Conservation (phyloP, 1,140 invertebrate genomes). For the Formica exsecta region DNA sequence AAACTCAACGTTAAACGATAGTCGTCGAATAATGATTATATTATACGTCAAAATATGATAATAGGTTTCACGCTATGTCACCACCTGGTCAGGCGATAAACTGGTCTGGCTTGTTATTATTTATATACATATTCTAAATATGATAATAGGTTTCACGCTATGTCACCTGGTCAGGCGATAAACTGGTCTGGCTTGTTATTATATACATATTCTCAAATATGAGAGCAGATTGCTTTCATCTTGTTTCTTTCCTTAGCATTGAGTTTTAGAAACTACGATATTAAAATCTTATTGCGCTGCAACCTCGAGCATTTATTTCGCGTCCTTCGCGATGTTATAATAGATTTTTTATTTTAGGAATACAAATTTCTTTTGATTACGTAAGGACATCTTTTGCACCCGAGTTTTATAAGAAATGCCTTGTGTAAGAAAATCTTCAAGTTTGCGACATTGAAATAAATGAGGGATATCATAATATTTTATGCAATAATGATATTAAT, state of each 20-base stretch:
- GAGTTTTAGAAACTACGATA: slow-evolving; percentile 9
- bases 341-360: not conserved
- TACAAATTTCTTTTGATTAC: not conserved
- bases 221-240: slow-evolving; percentile 67
- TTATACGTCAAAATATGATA: slow-evolving; percentile 46
- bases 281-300: slow-evolving; percentile 58
- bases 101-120: slow-evolving; percentile 54
- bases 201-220: slow-evolving; percentile 70
- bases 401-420: not conserved
- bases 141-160: slow-evolving; percentile 38
- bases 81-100: slow-evolving; percentile 6
- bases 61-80: slow-evolving; percentile 19
- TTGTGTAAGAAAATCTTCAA: not conserved
- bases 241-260: not conserved
- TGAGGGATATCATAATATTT: not conserved
- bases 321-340: not conserved
- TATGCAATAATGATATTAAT: not conserved
- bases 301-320: not conserved
- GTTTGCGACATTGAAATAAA: not conserved
- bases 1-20: not conserved
- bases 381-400: not conserved
- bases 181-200: slow-evolving; percentile 59
- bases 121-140: slow-evolving; percentile 71
- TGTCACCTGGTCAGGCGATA: slow-evolving; percentile 1
- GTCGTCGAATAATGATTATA: slow-evolving; percentile 8